phyloP scores from a whole-genome alignment of 23 tunicate species.

The Styela plicata region DNA sequence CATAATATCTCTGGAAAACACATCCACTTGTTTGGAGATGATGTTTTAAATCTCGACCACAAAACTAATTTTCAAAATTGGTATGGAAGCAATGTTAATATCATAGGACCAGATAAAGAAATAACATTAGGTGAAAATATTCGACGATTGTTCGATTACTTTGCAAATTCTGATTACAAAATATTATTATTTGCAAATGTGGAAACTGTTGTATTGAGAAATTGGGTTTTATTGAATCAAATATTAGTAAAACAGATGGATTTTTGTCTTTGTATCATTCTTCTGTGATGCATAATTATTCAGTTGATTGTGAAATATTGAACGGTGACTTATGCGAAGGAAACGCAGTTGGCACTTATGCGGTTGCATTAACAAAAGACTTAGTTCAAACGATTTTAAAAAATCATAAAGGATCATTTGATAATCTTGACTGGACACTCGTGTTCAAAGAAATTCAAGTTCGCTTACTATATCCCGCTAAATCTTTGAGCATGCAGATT shows the following conservation, averaged over 20 bases:
- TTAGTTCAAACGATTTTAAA: neutral
- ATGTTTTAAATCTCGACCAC: neutral
- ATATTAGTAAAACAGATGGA: neutral
- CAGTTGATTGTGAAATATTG: neutral
- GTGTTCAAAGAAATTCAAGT: neutral
- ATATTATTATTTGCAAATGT: neutral
- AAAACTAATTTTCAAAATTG: neutral
- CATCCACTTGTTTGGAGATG: neutral
- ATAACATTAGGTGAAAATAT: neutral
- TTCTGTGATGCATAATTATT: neutral
- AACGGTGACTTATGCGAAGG: neutral
- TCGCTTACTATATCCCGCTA: neutral
- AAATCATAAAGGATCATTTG: neutral
- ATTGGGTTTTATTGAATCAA: neutral
- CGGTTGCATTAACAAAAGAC: neutral
- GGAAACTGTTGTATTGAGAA: neutral
- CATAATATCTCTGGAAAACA: neutral
- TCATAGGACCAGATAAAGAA: neutral
- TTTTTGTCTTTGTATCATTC: constrained; percentile 19
- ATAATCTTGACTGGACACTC: neutral
- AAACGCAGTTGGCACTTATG: neutral
- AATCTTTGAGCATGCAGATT: neutral
- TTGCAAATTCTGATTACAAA: neutral
- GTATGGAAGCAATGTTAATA: neutral
- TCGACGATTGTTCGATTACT: neutral